phyloP scores from a whole-genome alignment of 2,113 vertebrate genomes.

The Stomatorhinus ivindoensis region DNA sequence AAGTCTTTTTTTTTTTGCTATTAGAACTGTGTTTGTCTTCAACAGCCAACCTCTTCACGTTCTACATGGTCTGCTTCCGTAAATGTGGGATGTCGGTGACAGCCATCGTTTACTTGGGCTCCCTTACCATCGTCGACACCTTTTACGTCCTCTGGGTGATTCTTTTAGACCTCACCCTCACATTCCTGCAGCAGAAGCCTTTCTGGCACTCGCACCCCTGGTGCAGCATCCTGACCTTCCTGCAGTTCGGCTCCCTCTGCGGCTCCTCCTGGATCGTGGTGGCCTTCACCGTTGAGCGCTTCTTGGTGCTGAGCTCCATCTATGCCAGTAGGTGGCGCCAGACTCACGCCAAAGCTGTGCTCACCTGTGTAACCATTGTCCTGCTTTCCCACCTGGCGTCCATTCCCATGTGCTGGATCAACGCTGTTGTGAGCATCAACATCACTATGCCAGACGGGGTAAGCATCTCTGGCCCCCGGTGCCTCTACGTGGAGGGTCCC shows the following conservation, averaged over 20 bases:
- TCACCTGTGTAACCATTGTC: constrained; percentile 47
- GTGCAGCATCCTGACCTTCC: constrained; percentile 54
- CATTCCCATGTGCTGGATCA: constrained; percentile 59
- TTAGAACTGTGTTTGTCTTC: neutral
- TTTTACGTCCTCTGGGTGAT: constrained; percentile 64
- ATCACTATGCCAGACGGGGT: constrained; percentile 26
- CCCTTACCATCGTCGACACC: constrained; percentile 55
- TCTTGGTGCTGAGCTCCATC: constrained; percentile 53
- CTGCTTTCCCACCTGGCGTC: constrained; percentile 55
- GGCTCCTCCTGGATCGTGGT: constrained; percentile 66
- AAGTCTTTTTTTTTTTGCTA: neutral
- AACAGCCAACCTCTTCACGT: constrained; percentile 64
- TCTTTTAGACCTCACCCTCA: constrained; percentile 61
- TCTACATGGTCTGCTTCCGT: constrained; percentile 60
- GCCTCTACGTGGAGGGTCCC: constrained; percentile 44
- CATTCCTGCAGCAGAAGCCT: constrained; percentile 54
- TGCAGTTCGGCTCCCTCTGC: constrained; percentile 60
- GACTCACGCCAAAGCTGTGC: constrained; percentile 42
- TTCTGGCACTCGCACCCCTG: constrained; percentile 63
- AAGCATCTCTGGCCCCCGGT: constrained; percentile 43
- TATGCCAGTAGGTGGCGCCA: constrained; percentile 38
- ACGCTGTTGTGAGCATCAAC: constrained; percentile 40
- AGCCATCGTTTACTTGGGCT: constrained; percentile 58
- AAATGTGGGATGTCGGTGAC: constrained; percentile 62
- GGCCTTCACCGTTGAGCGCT: constrained; percentile 64